These are phyloP conservation scores for Hyalella azteca DNA, from an alignment of 2,888 invertebrate genomes.

Conservation along the genomic window DNA sequence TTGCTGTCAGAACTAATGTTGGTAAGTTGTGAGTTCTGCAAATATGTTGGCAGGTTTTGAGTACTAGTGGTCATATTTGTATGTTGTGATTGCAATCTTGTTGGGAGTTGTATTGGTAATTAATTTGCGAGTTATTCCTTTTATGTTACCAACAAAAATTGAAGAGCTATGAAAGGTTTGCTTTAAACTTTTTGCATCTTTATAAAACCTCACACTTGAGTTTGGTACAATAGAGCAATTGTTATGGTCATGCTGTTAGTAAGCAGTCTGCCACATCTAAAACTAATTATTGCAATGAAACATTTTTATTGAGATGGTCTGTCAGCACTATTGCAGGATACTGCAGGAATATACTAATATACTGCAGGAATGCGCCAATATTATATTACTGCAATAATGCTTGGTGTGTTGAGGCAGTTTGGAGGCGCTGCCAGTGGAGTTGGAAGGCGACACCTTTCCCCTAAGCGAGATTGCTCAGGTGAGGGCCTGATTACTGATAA, in stretches of 20 bases:
- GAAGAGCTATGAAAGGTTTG: neutral
- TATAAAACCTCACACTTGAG: neutral
- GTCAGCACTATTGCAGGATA: neutral
- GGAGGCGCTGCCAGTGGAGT: slow-evolving; percentile 75
- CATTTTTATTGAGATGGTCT: neutral
- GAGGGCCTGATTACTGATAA: neutral
- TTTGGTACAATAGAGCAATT: neutral
- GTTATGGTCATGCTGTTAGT: neutral
- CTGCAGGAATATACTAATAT: neutral
- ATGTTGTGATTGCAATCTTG: neutral
- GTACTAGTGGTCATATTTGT: neutral
- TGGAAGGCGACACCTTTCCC: slow-evolving; percentile 80
- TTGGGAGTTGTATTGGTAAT: neutral
- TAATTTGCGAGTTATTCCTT: neutral
- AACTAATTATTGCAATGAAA: neutral
- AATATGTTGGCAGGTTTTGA: too few relatives aligned
- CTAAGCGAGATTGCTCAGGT: slow-evolving; percentile 89
- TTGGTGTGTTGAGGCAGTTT: slow-evolving; percentile 63
- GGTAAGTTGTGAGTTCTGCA: slow-evolving; percentile 59
- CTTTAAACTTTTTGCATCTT: neutral
- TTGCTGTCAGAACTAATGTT: slow-evolving; percentile 62
- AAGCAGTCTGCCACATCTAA: neutral
- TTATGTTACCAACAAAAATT: neutral
- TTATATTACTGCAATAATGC: neutral
- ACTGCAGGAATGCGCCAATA: neutral